Evolutionary conservation across 2,888 invertebrate species (phyloP).

Genomic region (Alentia gelatinosa): DNA sequence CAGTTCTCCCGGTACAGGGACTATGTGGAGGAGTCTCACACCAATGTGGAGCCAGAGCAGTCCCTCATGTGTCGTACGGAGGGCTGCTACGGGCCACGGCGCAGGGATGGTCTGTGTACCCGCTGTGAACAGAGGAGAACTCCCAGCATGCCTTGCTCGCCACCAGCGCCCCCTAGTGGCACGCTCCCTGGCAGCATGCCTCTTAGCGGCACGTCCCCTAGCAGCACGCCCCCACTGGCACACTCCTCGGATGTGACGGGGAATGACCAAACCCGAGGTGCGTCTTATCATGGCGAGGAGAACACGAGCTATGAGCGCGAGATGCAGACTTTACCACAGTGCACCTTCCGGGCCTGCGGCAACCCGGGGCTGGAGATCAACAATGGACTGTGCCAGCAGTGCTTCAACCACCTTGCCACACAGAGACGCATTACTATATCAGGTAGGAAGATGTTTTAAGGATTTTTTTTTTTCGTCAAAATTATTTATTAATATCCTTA

Average conservation of each 20-base stretch:
- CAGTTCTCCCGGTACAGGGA: background rate
- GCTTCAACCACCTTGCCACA: slow-evolving; percentile 15
- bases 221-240: background rate
- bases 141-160: background rate
- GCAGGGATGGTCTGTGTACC: background rate
- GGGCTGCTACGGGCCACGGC: background rate
- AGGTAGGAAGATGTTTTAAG: background rate
- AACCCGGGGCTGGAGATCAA: background rate
- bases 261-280: background rate
- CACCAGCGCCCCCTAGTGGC: background rate
- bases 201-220: too few relatives aligned
- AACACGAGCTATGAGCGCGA: background rate
- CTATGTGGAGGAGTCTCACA: background rate
- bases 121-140: background rate
- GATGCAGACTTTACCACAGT: background rate
- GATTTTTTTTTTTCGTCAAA: background rate
- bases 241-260: background rate
- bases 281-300: background rate
- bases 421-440: background rate
- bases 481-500: too few relatives aligned
- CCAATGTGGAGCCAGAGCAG: background rate
- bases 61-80: background rate
- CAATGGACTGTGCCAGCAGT: slow-evolving; percentile 50
- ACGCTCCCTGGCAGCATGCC: too few relatives aligned
- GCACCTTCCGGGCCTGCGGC: slow-evolving; percentile 7